Base-by-base conservation (phyloP, 2,888 invertebrate species). In the Toxonevra muliebris region DNA sequence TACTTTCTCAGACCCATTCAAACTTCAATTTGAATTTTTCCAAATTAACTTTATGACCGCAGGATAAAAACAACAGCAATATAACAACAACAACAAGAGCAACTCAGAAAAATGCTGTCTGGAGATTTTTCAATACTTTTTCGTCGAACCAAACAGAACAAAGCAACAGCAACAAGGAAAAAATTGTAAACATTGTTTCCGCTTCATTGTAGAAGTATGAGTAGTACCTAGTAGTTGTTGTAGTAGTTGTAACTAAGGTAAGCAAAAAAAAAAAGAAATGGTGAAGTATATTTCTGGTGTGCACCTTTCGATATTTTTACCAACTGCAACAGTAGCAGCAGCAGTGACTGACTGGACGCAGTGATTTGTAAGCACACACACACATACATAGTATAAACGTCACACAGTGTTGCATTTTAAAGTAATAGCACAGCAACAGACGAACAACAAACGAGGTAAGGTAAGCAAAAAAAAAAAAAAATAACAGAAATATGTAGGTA, bases 31-130 rank as follows among this genome's bases (percentile, higher is more conserved):
- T 58, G 15, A 59, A 15, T 65, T 65, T 59, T 65, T 65, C 42
- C 76, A 79, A 78, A 78, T 79, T 79, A 77, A 79, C 78, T 79
- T 78, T 78, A 73, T 80, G 78, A 77, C 78, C 78, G 77, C 76
- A 71, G 76, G 80, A 78, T 74, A 77, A 75, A 76, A 76, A 79
- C 79, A 73, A 74, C 73, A 43, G 10, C 57, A n/a, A 70, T 64
- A 69, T 70, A 53, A 55, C 43, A 41, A 41, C 30, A 4, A 41
- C 20, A 20, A 53, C 41, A 78, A 73, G 76, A 77, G 79, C 75
- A 77, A 43, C 52, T 54, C 45, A 30, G 42, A 50, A 42, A 66
- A 68, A 63, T 63, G 48, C 66, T 67, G 69, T 70, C 69, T 70
- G 67, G 61, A 67, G 61, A 67, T 53, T 67, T 65, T 70, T 70